phyloP scores from a whole-genome alignment of 2,113 vertebrate genomes.

The Glareola pratincola region DNA sequence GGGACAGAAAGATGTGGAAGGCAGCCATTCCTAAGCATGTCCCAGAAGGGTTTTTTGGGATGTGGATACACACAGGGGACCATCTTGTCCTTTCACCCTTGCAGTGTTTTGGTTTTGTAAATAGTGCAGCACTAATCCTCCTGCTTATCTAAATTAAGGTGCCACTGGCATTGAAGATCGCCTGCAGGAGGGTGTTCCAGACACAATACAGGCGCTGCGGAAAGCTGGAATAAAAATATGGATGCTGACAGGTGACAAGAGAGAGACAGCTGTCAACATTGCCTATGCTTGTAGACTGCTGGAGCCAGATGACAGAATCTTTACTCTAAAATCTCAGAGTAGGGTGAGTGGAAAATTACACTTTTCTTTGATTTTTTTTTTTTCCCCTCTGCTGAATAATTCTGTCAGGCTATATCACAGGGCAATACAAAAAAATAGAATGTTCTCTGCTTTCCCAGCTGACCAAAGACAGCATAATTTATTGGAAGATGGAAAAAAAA shows the following conservation, averaged over 20 bases:
- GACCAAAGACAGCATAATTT: not conserved
- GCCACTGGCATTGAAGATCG: constrained; percentile 92
- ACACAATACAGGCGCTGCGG: constrained; percentile 87
- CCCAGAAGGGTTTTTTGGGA: not conserved
- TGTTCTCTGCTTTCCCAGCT: not conserved
- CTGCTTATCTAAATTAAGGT: constrained; percentile 68
- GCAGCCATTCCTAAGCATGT: not conserved
- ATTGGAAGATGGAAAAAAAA: not conserved
- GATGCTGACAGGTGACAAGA: constrained; percentile 96
- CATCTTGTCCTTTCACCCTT: not conserved
- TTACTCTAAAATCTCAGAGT: constrained; percentile 78
- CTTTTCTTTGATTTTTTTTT: not conserved
- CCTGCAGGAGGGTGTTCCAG: constrained; percentile 91
- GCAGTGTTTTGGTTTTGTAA: not conserved
- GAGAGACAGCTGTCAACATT: constrained; percentile 92
- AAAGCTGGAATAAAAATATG: constrained; percentile 90
- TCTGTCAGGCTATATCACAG: not conserved
- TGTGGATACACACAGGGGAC: not conserved
- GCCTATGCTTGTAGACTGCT: constrained; percentile 89
- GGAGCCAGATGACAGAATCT: constrained; percentile 77
- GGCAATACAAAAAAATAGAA: not conserved
- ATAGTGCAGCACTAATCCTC: not conserved
- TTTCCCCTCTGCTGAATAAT: not conserved
- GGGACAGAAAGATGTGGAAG: not conserved
- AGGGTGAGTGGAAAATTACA: constrained; percentile 72